A percentile compares a stretch with the other conserved stretches of the same genome.
These are phyloP conservation scores for Charaxes varanes DNA, from an alignment of 1,140 invertebrate species.

Conservation along the genomic window DNA sequence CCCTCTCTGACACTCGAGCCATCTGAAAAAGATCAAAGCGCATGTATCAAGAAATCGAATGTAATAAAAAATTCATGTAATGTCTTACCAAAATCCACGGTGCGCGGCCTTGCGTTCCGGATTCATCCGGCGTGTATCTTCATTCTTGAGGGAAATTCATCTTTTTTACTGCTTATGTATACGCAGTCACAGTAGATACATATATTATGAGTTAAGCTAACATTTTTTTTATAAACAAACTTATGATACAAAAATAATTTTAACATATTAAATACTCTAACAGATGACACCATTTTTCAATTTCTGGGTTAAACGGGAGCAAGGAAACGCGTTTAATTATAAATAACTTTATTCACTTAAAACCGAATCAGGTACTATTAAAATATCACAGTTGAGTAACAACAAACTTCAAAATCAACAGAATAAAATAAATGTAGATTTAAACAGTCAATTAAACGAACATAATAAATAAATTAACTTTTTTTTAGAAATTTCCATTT, in stretches of 20 bases:
- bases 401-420: no score
- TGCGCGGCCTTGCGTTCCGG: slow-evolving; percentile 19
- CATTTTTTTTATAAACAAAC: no score
- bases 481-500: no score
- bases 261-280: no score
- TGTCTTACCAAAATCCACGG: slow-evolving; percentile 48
- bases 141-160: slow-evolving; percentile 16
- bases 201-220: no score
- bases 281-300: no score
- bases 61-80: slow-evolving; percentile 24
- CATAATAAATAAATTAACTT: no score
- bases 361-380: slow-evolving; percentile 15
- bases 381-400: slow-evolving; percentile 9
- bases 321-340: slow-evolving; percentile 14
- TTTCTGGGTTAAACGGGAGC: background rate
- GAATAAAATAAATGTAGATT: no score
- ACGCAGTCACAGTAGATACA: background rate
- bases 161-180: background rate
- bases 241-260: no score
- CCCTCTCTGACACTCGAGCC: slow-evolving; percentile 2
- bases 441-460: no score
- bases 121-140: slow-evolving; percentile 9
- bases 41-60: slow-evolving; percentile 45
- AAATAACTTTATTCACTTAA: slow-evolving; percentile 10
- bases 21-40: slow-evolving; percentile 64